Conservation (phyloP, 2,113 vertebrate species). For the Ramphastos sulfuratus region DNA sequence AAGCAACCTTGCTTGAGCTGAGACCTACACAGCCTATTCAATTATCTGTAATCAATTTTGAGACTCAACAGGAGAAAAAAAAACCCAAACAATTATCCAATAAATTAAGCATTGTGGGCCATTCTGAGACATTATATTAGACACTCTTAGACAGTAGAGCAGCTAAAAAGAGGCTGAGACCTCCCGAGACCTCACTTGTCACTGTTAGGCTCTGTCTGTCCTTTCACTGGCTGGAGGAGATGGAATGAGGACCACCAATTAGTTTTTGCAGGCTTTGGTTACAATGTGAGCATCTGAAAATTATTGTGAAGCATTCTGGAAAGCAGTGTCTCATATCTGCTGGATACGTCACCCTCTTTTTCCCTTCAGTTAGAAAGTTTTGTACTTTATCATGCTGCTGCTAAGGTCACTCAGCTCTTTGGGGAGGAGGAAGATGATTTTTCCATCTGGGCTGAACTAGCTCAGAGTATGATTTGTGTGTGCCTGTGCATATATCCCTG, state of each 20-base stretch:
- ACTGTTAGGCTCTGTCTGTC: neutral
- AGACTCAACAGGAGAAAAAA: neutral
- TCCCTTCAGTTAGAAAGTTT: neutral
- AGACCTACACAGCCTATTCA: neutral
- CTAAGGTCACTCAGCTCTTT: neutral
- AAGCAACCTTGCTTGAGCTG: neutral
- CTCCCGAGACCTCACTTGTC: neutral
- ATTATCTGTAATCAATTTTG: neutral
- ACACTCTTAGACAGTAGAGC: no score
- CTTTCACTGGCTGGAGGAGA: neutral
- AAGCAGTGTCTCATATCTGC: neutral
- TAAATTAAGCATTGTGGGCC: neutral
- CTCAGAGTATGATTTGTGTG: neutral
- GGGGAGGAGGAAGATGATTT: neutral
- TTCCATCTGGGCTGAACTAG: neutral
- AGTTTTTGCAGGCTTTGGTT: neutral
- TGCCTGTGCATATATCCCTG: neutral
- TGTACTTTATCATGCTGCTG: neutral
- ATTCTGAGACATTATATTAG: neutral
- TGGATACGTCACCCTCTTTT: neutral
- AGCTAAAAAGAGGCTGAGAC: neutral
- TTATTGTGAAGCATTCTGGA: neutral
- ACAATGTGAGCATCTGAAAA: neutral
- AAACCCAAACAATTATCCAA: neutral
- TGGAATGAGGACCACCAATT: neutral